Evolutionary conservation across 2,113 vertebrate species (phyloP).

Genomic region (Taxidea taxus): DNA sequence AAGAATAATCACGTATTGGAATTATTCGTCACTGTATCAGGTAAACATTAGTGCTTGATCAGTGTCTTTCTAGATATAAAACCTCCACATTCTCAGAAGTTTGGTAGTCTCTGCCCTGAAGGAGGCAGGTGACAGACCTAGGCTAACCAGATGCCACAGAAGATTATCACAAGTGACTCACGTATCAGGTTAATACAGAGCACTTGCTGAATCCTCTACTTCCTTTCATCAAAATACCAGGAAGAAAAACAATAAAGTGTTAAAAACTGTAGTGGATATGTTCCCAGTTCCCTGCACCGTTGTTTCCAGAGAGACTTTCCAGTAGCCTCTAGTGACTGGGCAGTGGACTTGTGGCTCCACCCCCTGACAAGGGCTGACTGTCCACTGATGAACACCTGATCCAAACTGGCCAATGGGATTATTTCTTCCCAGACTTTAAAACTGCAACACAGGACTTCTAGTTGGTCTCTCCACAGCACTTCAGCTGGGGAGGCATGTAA

Average conservation of each 20-base stretch:
- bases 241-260: not conserved
- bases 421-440: conserved; percentile 7
- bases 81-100: not conserved
- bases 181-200: not conserved
- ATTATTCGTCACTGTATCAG: not conserved
- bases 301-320: not conserved
- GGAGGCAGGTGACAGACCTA: not conserved
- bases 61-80: not conserved
- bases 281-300: not conserved
- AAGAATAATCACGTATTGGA: not conserved
- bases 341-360: not conserved
- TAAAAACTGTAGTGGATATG: not conserved
- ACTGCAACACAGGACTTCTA: not conserved
- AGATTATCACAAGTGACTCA: not conserved
- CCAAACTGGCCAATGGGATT: not conserved
- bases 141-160: not conserved
- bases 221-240: not conserved
- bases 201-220: not conserved
- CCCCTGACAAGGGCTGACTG: not conserved
- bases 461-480: not conserved
- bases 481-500: not conserved
- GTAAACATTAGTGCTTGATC: not conserved
- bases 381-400: not conserved
- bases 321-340: not conserved
- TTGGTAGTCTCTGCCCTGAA: not conserved